phyloP scores from a whole-genome alignment of 37 sponge, comb jelly and placozoan genomes.

The Halisarca cf. caerulea region DNA sequence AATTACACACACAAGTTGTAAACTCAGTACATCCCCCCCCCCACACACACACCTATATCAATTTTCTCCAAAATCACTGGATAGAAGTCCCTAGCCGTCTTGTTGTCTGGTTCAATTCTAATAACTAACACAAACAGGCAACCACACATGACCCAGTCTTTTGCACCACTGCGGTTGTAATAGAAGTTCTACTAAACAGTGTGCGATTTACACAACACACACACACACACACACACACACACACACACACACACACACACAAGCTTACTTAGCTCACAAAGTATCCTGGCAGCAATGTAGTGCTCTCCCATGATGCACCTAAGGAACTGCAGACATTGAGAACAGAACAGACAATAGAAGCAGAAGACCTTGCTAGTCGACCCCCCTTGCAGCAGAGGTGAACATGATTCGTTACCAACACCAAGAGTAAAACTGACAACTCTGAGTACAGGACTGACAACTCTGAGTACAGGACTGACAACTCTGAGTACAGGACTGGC shows the following conservation, averaged over 20 bases:
- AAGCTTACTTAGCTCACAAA: conserved; percentile 70
- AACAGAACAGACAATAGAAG: no score
- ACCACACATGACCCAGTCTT: background rate
- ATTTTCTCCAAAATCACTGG: conserved; percentile 66
- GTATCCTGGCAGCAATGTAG: conserved; percentile 63
- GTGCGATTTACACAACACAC: no score
- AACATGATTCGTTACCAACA: no score
- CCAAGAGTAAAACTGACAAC: no score
- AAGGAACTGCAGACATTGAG: conserved; percentile 52
- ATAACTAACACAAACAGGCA: conserved; percentile 31
- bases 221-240: no score
- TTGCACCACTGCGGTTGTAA: background rate
- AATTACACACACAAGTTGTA: conserved; percentile 4
- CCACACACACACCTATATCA: conserved; percentile 38
- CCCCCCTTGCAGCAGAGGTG: no score
- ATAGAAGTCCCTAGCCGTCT: conserved; percentile 50
- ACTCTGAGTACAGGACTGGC: no score
- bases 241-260: no score
- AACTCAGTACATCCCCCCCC: background rate
- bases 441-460: no score
- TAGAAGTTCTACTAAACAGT: no score
- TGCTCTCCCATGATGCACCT: conserved; percentile 62
- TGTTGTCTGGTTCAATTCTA: conserved; percentile 65
- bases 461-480: no score
- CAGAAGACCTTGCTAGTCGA: no score